Base-by-base conservation (phyloP, 1,140 invertebrate species). In the Drosophila teissieri region DNA sequence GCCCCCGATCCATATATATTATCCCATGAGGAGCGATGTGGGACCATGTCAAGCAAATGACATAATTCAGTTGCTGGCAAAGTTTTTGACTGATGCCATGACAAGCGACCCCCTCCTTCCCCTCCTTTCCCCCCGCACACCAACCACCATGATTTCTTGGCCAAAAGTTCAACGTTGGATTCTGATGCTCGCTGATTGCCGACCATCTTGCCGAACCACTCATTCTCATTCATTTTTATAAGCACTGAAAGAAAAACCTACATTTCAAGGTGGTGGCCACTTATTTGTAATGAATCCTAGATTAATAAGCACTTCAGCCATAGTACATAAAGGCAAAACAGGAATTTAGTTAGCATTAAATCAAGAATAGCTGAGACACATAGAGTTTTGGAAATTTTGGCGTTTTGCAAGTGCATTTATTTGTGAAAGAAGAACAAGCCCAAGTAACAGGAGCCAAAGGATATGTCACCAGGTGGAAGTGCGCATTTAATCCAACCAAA, bases 11-110 rank as follows among this genome's bases (percentile, higher is more conserved):
- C 31, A 31, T 34, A 51, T 31, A 34, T 55, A 31, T 51, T 40
- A 15, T 17, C 15, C 24, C 62, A 36, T 54, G 63, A 62, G 56
- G 27, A 36, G 31, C 34, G 46, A 17, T 11, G 34, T 40, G 72
- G 52, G 49, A 49, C 53, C 34, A 60, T 70, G 77, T 70, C 80
- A 80, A 81, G 73, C 84, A 84, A 89, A 89, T 89, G 84, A 89
- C 84, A 89, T 89, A 89, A 89, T 89, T 89, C 84, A 89, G 84
- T 89, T 89, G 82, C 77, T 90, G 80, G 84, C 76, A 89, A 89
- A 89, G 60, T 79, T 85, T 84, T 77, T 80, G 84, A 89, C 80
- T 83, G 84, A 88, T 80, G 83, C 79, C 81, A 40, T 57, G 63
- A 67, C 83, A 88, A 75, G 74, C 65, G 72, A 31, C 46, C 60